Evolutionary conservation across 2,797 vertebrate genomes (phyloP), one percentile per base, ranked within the genome.

Genomic region (Danio kyathit): DNA sequence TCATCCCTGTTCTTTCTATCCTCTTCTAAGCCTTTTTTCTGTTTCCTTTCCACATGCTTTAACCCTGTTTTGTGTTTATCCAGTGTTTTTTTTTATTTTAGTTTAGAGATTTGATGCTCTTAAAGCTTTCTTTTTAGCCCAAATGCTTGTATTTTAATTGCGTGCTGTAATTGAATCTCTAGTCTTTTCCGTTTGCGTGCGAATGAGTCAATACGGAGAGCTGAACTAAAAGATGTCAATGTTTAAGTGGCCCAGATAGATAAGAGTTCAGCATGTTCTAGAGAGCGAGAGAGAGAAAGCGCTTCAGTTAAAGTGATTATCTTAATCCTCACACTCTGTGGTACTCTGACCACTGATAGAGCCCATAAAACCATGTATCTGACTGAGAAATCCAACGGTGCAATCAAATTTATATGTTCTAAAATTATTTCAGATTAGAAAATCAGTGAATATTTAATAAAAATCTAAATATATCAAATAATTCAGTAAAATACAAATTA

Each of bases 241-340:
- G 38, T 79, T 44, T 29, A 71, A 72, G 38, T 79, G 77, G 77
- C 67, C 57, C 57, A 64, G 57, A 79, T 79, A 79, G 77, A 72
- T 64, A 64, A 61, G 59, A 79, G 38, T 61, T 21, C 56, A 61
- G 9, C 67, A 63, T 60, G 54, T 70, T 70, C 21, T 49, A 51
- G 54, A 69, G 44, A 38, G 41, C 8, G 17, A 59, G 46, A n/a
- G 46, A 79, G 48, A 21, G 13, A 14, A 14, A 29, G 11, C 13
- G 57, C 29, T 72, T 63, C 19, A 4, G 44, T 52, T 79, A 54
- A 79, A 72, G 57, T 64, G 48, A 79, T 79, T 79, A 79, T 79
- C 40, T 72, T 72, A 72, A 79, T 79, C 77, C 76, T 29, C 38
- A 71, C 29, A 54, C 77, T 60, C 29, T 29, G 54, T 49, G n/a